A percentile compares a stretch with the other conserved stretches of the same genome.
These are phyloP conservation scores for Ciona savignyi DNA, from an alignment of 23 tunicate species.

Conservation along the genomic window DNA sequence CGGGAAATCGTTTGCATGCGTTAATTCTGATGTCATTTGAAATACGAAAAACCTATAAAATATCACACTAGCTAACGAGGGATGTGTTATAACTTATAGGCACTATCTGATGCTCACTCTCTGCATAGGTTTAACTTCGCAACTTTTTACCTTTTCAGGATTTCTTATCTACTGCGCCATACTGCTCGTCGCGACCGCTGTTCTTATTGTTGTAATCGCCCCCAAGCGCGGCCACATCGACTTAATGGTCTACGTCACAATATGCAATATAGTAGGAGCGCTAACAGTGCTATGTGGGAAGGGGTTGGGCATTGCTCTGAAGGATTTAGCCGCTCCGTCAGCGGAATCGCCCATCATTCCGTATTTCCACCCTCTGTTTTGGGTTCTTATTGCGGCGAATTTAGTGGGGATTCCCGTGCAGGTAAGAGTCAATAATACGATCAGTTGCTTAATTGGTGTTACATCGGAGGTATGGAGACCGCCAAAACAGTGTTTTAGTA, in stretches of 20 bases:
- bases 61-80: too few species aligned
- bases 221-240: conserved; percentile 60
- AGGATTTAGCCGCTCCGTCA: conserved; percentile 24
- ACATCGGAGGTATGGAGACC: too few species aligned
- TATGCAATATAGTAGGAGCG: conserved; percentile 75
- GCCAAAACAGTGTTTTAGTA: too few species aligned
- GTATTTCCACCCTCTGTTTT: conserved; percentile 56
- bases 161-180: conserved; percentile 50
- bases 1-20: too few species aligned
- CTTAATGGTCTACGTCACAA: conserved; percentile 69
- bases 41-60: too few species aligned
- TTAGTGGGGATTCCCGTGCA: conserved; percentile 60
- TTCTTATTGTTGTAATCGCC: conserved; percentile 33
- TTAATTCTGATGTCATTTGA: too few species aligned
- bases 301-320: conserved; percentile 69
- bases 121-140: too few species aligned
- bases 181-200: conserved; percentile 19
- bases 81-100: too few species aligned
- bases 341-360: not conserved
- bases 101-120: too few species aligned
- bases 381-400: conserved; percentile 42
- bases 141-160: conserved; percentile 29
- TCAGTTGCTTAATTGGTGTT: too few species aligned
- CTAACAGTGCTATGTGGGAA: conserved; percentile 81
- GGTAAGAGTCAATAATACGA: too few species aligned